A percentile compares a stretch with the other conserved stretches of the same genome.
These are phyloP conservation scores for Dinothrombium tinctorium DNA, from an alignment of 1,140 invertebrate species.

Conservation along the genomic window DNA sequence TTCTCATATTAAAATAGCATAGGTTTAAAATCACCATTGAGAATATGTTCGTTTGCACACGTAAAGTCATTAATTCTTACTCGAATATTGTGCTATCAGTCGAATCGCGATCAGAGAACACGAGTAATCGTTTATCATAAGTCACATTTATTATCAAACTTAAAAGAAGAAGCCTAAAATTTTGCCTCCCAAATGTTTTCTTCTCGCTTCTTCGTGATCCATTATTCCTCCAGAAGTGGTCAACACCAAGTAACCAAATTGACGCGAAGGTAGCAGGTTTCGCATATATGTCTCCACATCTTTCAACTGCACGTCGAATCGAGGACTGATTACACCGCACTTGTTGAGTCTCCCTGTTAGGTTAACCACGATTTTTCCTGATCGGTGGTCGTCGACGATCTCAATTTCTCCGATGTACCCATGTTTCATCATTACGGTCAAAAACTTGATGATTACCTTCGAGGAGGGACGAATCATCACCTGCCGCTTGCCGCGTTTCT, in stretches of 20 bases:
- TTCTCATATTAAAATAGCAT: no score
- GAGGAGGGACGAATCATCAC: slow-evolving; percentile 90
- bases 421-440: slow-evolving; percentile 99
- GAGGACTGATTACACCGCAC: slow-evolving; percentile 31
- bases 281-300: slow-evolving; percentile 97
- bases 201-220: slow-evolving; percentile 98
- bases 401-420: slow-evolving; percentile 99
- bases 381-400: slow-evolving; percentile 95
- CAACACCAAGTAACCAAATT: slow-evolving; percentile 97
- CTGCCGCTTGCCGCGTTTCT: slow-evolving; percentile 93
- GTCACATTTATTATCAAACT: no score
- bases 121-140: no score
- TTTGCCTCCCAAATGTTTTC: slow-evolving; percentile 98
- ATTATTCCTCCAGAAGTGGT: slow-evolving; percentile 98
- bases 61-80: no score
- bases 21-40: no score
- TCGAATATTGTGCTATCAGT: no score
- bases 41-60: no score
- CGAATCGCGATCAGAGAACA: no score
- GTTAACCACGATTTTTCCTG: slow-evolving; percentile 97
- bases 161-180: slow-evolving; percentile 99
- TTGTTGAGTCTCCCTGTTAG: slow-evolving; percentile 94
- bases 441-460: slow-evolving; percentile 95
- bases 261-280: slow-evolving; percentile 87
- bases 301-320: slow-evolving; percentile 86